Conservation (phyloP, 2,888 invertebrate species). For the Eumerus sabulonum region DNA sequence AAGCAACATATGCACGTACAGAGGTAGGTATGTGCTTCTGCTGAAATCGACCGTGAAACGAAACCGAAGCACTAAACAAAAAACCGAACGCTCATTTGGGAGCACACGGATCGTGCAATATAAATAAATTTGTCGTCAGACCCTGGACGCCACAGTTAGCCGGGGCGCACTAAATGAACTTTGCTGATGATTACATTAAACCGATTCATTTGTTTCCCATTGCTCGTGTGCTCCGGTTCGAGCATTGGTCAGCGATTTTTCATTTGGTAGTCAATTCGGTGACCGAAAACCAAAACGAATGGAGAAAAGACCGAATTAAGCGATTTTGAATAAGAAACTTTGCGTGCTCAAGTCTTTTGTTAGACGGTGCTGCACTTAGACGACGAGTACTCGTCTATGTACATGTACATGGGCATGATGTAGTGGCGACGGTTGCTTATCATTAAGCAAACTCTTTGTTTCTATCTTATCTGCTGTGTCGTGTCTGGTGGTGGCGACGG, state of each 20-base stretch:
- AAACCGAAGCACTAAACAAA: slow-evolving; percentile 12
- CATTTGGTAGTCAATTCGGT: slow-evolving; percentile 37
- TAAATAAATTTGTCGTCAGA: slow-evolving; percentile 39
- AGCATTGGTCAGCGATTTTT: slow-evolving; percentile 52
- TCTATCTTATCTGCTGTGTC: slow-evolving; percentile 38
- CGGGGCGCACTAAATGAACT: slow-evolving; percentile 52
- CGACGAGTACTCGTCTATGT: background rate
- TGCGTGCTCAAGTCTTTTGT: slow-evolving; percentile 42
- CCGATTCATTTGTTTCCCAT: slow-evolving; percentile 19
- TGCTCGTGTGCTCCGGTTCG: background rate
- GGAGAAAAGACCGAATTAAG: background rate
- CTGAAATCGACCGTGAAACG: slow-evolving; percentile 67
- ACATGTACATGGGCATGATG: slow-evolving; percentile 9
- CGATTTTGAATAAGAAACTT: too few relatives aligned
- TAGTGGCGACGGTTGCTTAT: slow-evolving; percentile 25
- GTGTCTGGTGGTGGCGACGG: too few relatives aligned
- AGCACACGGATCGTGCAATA: slow-evolving; percentile 2
- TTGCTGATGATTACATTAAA: slow-evolving; percentile 64
- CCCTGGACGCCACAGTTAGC: background rate
- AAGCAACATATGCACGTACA: slow-evolving; percentile 53
- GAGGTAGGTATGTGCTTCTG: slow-evolving; percentile 40
- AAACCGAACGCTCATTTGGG: slow-evolving; percentile 7
- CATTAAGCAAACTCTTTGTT: slow-evolving; percentile 34
- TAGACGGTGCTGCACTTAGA: slow-evolving; percentile 1
- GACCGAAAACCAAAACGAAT: slow-evolving; percentile 12